These are phyloP conservation scores for Drosophila suzukii DNA, from an alignment of 1,140 invertebrate genomes.

Conservation along the genomic window DNA sequence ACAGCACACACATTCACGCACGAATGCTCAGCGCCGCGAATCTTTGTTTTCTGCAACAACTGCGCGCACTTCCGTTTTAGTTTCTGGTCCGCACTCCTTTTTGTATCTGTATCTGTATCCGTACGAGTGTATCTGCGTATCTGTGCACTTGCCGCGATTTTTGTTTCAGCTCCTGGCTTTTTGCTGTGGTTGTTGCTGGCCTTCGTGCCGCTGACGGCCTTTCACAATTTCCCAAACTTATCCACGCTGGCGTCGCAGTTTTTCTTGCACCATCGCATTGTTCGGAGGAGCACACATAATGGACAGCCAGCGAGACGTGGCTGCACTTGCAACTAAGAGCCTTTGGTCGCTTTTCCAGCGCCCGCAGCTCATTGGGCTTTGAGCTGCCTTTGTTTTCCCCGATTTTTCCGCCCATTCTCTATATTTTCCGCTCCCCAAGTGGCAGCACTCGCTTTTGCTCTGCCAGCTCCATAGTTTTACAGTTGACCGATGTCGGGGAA, in stretches of 20 bases:
- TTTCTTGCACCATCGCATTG: constrained; percentile 56
- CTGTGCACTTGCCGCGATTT: constrained; percentile 5
- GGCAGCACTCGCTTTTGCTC: constrained; percentile 14
- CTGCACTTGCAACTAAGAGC: constrained; percentile 46
- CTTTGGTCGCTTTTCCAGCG: constrained; percentile 33
- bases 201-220: constrained; percentile 62
- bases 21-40: constrained; percentile 77
- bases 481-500: constrained; percentile 34
- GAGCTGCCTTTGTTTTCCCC: constrained; percentile 32
- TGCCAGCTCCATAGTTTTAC: constrained; percentile 7
- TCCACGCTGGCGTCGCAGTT: constrained; percentile 66
- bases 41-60: constrained; percentile 78
- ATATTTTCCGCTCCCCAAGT: constrained; percentile 24
- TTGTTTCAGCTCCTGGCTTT: constrained; percentile 19
- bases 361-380: constrained; percentile 38
- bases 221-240: constrained; percentile 70
- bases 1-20: constrained; percentile 66
- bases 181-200: constrained; percentile 20
- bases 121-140: not conserved
- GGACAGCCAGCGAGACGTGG: constrained; percentile 52
- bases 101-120: not conserved
- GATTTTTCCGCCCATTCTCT: constrained; percentile 12
- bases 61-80: constrained; percentile 69
- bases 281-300: constrained; percentile 58
- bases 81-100: constrained; percentile 37